Base-by-base conservation (phyloP, 2,888 invertebrate species). In the Polymixis lichenea region DNA sequence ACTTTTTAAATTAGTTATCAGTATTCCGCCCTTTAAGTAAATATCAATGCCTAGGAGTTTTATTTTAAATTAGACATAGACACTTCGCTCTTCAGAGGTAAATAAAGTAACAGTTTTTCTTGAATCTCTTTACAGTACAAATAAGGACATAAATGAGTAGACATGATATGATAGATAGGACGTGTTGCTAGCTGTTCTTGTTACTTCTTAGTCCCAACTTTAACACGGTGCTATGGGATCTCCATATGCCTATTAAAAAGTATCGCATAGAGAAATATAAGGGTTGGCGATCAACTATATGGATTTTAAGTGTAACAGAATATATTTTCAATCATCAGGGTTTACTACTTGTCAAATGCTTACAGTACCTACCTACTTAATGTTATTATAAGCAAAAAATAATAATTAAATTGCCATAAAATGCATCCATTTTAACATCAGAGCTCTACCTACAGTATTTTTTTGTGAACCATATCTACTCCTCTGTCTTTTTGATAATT, bases 151-250 rank as follows among this genome's bases (percentile, higher is more conserved):
- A 62, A 53, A 67, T 67, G 55, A 67, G 68, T 65, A 19, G 60
- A 64, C 46, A 22, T 32, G 22, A 60, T 60, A 78, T 83, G 75
- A 82, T 82, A 28, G 75, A 83, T 72, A 69, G 72, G 49, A 69
- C 65, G 9, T 66, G 65, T 72, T 72, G 15, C 28, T 19, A 19
- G 13, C 32, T 38, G 67, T 73, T 73, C 72, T 77, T 82, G 60
- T 22, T 38, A 3, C 4, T 58, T 75, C 4, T 60, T 28, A 51
- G 28, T n/a, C 3, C 19, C 4, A 61, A 32, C 32, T 25, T 28
- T 32, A 70, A 61, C 49, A 53, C 6, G 51, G 25, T 56, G 60
- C 22, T 66, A 25, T 38, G 19, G 28, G 46, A 80, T 71, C n/a
- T 43, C 19, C n/a, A 0, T 43, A 25, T 49, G 56, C 15, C 15